phyloP scores from a whole-genome alignment of 2,888 invertebrate species.

The Labia minor region DNA sequence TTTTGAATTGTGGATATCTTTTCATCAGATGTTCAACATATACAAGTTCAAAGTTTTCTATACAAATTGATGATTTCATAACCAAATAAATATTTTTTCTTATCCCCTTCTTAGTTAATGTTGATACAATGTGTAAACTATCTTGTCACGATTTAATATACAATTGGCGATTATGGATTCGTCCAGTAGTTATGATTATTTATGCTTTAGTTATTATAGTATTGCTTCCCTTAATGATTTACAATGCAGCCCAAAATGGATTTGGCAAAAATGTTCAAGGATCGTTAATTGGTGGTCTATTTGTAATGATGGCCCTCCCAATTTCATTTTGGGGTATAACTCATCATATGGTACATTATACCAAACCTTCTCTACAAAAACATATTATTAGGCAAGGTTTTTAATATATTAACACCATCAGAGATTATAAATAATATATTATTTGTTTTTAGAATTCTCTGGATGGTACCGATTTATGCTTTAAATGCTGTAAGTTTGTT shows the following conservation, averaged over 20 bases:
- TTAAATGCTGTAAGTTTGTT: conserved; percentile 69
- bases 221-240: conserved; percentile 70
- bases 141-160: conserved; percentile 22
- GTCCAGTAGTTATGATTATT: conserved; percentile 66
- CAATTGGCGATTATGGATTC: conserved; percentile 79
- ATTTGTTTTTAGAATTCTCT: conserved; percentile 60
- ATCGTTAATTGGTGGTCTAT: conserved; percentile 77
- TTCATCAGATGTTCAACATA: too few relatives aligned
- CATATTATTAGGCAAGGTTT: conserved; percentile 83
- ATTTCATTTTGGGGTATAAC: conserved; percentile 91
- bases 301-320: conserved; percentile 80
- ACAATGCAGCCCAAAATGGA: conserved; percentile 68
- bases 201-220: conserved; percentile 74
- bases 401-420: too few relatives aligned
- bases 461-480: conserved; percentile 98
- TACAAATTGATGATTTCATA: too few relatives aligned
- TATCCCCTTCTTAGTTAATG: too few relatives aligned
- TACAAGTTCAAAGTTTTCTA: too few relatives aligned
- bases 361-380: conserved; percentile 82
- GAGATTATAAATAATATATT: conserved; percentile 19
- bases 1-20: too few relatives aligned
- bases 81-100: too few relatives aligned
- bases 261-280: conserved; percentile 69
- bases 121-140: conserved; percentile 19
- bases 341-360: conserved; percentile 87